A percentile compares a stretch with the other conserved stretches of the same genome.
Evolutionary conservation across 2,888 invertebrate species (phyloP).

Genomic region (Mylabris sibirica): DNA sequence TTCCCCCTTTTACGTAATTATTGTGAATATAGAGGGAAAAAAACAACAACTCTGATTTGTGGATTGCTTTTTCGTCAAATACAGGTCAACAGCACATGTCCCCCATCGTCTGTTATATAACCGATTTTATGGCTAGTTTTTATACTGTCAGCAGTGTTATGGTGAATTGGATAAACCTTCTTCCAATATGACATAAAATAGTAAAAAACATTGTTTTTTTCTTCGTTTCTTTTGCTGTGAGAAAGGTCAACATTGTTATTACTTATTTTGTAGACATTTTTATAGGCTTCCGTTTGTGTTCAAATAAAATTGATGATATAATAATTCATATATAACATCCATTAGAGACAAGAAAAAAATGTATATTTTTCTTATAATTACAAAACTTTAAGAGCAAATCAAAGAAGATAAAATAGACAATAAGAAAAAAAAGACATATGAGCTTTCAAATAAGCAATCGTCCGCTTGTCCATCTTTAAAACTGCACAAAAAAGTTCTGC

Average conservation of each 20-base stretch:
- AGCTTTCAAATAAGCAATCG: too few relatives aligned
- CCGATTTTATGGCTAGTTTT: slow-evolving; percentile 27
- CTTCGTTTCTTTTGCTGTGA: not conserved
- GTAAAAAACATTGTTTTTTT: not conserved
- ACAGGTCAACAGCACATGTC: slow-evolving; percentile 6
- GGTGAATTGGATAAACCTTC: not conserved
- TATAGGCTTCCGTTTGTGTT: slow-evolving; percentile 26
- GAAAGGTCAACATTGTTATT: slow-evolving; percentile 12
- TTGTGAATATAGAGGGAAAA: not conserved
- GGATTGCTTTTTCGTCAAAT: not conserved
- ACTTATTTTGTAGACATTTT: slow-evolving; percentile 25
- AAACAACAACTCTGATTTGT: not conserved
- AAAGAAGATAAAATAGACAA: too few relatives aligned
- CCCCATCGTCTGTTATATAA: slow-evolving; percentile 15
- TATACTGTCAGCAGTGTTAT: slow-evolving; percentile 32
- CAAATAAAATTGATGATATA: slow-evolving; percentile 20
- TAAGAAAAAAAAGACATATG: too few relatives aligned
- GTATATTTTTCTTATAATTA: too few relatives aligned
- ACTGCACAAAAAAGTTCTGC: too few relatives aligned
- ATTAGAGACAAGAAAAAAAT: not conserved
- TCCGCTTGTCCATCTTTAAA: too few relatives aligned
- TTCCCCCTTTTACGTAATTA: slow-evolving; percentile 3
- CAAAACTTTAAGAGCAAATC: too few relatives aligned
- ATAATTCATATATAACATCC: slow-evolving; percentile 17
- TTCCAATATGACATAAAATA: slow-evolving; percentile 13